Conservation (phyloP, 2,113 vertebrate genomes). For the Brachyhypopomus occidentalis region DNA sequence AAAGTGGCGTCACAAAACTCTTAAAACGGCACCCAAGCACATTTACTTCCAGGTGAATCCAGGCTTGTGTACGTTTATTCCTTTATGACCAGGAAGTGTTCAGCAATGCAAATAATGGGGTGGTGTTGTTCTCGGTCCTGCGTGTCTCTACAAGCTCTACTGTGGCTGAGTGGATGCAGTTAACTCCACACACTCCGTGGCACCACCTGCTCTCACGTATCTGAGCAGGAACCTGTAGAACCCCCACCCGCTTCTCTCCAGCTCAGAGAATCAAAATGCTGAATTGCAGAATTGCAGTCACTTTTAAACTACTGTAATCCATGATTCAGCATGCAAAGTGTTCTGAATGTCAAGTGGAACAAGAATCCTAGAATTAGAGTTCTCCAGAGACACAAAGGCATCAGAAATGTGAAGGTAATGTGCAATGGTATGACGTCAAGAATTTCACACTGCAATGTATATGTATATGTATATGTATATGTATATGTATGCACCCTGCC, state of each 20-base stretch:
- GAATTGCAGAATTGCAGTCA: no score
- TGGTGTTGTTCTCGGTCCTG: neutral
- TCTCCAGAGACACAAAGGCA: neutral
- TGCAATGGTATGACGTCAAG: no score
- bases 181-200: neutral
- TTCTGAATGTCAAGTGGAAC: no score
- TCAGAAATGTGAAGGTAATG: no score
- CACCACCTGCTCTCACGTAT: slow-evolving; percentile 15
- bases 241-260: slow-evolving; percentile 16
- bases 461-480: no score
- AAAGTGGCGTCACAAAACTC: no score
- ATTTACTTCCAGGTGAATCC: neutral
- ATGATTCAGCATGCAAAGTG: no score
- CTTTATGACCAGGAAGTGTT: neutral
- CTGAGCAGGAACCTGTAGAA: slow-evolving; percentile 25
- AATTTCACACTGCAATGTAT: no score
- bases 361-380: neutral
- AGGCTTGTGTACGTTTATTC: neutral
- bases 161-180: neutral
- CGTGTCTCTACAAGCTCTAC: slow-evolving; percentile 28
- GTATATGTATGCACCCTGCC: no score
- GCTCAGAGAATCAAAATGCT: no score
- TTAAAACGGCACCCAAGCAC: neutral
- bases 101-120: slow-evolving; percentile 6
- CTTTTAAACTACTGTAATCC: neutral